Evolutionary conservation across 2,113 vertebrate genomes (phyloP), one percentile per base, ranked within the genome.

Genomic region (Perognathus longimembris): DNA sequence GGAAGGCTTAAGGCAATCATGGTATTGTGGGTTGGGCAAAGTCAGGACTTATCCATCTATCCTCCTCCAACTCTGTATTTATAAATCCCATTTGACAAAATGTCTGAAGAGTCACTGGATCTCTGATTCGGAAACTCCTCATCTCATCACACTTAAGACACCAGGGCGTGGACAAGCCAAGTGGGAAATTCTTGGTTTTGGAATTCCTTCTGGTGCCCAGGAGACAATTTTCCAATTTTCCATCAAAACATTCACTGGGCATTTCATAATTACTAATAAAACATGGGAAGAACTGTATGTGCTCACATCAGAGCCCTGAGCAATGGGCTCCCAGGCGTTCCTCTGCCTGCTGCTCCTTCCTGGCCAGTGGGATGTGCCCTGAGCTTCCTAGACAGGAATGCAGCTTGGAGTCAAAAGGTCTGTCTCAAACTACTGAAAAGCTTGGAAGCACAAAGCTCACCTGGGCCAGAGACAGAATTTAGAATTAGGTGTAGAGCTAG

Each of bases 341-440:
- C 67, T 34, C 8, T 95, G 96, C 96, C 96, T 57, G 17, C 50
- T 81, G 84, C 91, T 74, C 84, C 88, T 92, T 94, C 88, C 95
- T 94, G 45, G 70, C 91, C 90, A 85, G 85, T 9, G 96, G 94
- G 97, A 98, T 91, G 91, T 91, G 85, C 78, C 73, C 90, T 38
- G 90, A 96, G 93, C 85, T 95, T 96, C 96, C 78, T 50, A 96
- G 97, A 89, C 95, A 93, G 93, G 97, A 98, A 97, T 94, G 94
- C 79, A 92, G 87, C 92, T 85, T 95, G 87, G 90, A 98, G 78
- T 84, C 89, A 70, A 78, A 90, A 94, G 83, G 69, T 95, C 89
- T 95, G 93, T 95, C 96, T 95, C 90, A 96, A 96, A 92, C 97
- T 95, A 86, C 95, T 59, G 83, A 96, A 94, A 76, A 90, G 93